Base-by-base conservation (phyloP, 1,140 invertebrate genomes). In the Caenorhabditis brenneri region DNA sequence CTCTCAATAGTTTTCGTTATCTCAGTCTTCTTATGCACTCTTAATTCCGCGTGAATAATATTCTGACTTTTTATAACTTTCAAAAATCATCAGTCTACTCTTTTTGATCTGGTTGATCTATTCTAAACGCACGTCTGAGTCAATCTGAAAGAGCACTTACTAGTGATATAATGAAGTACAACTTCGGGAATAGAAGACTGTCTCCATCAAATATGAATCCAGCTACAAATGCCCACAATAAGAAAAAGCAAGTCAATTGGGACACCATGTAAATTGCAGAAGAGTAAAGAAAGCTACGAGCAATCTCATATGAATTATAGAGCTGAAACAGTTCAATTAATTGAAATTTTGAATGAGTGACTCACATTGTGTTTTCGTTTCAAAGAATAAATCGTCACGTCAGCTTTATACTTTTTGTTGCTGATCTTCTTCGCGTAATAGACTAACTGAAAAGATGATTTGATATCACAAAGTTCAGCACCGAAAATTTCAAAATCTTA, bases 291-390 rank as follows among this genome's bases (percentile, higher is more conserved):
- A 74, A 74, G 12, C 65, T 24, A 36, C 65, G 65, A 46, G 65
- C 65, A 6, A 74, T 74, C 12, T 74, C 65, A 31, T 74, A 74
- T 0, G 29, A 74, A 31, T 74, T 74, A 36, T 74, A 74, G 5
- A 74, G 36, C 65, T 74, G 65, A 74, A 74, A 74, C 42, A 42
- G 0, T 22, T 36, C n/a, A 65, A 33, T 24, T 24, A 12, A 9
- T 2, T 12, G 12, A 9, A 1, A n/a, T 65, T 65, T n/a, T 58
- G 27, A 1, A 0, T 0, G 9, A 16, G 0, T 74, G 33, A 74
- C 65, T 74, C 36, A 74, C 65, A 42, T 39, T 42, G 29, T 74
- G 65, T 42, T 74, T 74, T 15, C 65, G 42, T 46, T 74, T 74
- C 36, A 74, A 15, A 10, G 65, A 74, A 31, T 74, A 74, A 12